A percentile compares a stretch with the other conserved stretches of the same genome.
Conservation (phyloP, 2,888 invertebrate species). For the Cryptus armator region DNA sequence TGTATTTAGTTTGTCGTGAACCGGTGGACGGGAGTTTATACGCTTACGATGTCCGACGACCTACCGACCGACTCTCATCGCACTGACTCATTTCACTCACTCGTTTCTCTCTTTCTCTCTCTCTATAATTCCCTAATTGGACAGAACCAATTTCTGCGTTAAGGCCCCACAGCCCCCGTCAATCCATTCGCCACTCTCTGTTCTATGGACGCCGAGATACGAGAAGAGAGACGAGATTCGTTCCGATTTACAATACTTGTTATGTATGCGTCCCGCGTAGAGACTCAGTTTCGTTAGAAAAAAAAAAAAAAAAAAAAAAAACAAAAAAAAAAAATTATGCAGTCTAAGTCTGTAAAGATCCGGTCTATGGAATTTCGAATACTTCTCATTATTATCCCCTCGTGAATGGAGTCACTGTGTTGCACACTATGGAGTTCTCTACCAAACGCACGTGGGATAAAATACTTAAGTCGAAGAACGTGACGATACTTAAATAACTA, state of each 20-base stretch:
- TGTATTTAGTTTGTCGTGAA: conserved; percentile 23
- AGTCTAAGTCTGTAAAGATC: not conserved
- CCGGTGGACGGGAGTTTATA: conserved; percentile 13
- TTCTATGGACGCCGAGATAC: conserved; percentile 49
- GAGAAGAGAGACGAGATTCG: conserved; percentile 37
- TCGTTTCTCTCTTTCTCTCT: conserved; percentile 46
- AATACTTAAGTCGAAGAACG: conserved; percentile 7
- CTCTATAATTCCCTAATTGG: conserved; percentile 74
- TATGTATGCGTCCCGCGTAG: no score
- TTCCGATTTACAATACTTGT: conserved; percentile 22
- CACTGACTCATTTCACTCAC: conserved; percentile 59
- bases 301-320: conserved; percentile 1
- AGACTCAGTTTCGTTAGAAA: conserved; percentile 1
- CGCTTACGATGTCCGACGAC: conserved; percentile 43
- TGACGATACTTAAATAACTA: not conserved
- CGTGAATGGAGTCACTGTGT: conserved; percentile 77
- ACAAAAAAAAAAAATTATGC: not conserved
- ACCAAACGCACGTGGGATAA: conserved; percentile 28
- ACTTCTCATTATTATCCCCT: conserved; percentile 49
- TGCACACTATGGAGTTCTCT: not conserved
- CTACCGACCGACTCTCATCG: conserved; percentile 64
- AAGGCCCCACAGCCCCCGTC: conserved; percentile 60
- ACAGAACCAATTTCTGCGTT: conserved; percentile 78
- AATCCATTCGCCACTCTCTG: conserved; percentile 54
- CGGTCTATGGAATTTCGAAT: conserved; percentile 71